Base-by-base conservation (phyloP, 2,113 vertebrate species). In the Tragelaphus imberbis region DNA sequence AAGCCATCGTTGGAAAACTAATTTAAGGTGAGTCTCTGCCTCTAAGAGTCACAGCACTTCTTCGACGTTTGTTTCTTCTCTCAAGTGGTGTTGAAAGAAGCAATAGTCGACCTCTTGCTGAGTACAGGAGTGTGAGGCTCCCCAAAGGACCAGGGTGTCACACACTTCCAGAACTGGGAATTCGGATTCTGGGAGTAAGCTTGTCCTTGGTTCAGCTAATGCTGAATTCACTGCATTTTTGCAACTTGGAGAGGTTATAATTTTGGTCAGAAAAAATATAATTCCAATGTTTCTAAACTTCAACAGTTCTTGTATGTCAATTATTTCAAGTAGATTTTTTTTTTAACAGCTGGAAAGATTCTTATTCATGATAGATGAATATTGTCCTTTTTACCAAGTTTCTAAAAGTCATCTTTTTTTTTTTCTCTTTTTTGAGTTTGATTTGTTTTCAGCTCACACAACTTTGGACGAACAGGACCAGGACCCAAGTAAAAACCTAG, bases 201-300 rank as follows among this genome's bases (percentile, higher is more conserved):
- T 33, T 33, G 44, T 68, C 14, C 53, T n/a, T 81, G 28, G 15
- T 61, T 85, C 68, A 94, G 2, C 84, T 56, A 23, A 23, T 21
- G 30, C 6, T 87, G 82, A 3, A 23, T 81, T 82, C n/a, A 8
- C 27, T 3, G 8, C 0, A 6, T 2, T 75, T 88, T 77, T 82
- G 44, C 44, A 49, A 30, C 58, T 75, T 15, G 1, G 56, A 58
- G 89, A 77, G 81, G 30, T 44, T 90, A 5, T 56, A 68, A 71
- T 94, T 92, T 95, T 84, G 87, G 51, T 87, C 33, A 40, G 19
- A 86, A 80, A 94, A 90, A 79, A 36, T 84, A 0, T 63, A 47
- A 68, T 84, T 89, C 36, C 36, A 23, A 56, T 91, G 25, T 47
- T 96, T 98, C 58, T 87, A 90, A 96, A 88, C 49, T 14, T 97